Evolutionary conservation across 2,113 vertebrate species (phyloP).

Genomic region (Rhinopomastus cyanomelas): DNA sequence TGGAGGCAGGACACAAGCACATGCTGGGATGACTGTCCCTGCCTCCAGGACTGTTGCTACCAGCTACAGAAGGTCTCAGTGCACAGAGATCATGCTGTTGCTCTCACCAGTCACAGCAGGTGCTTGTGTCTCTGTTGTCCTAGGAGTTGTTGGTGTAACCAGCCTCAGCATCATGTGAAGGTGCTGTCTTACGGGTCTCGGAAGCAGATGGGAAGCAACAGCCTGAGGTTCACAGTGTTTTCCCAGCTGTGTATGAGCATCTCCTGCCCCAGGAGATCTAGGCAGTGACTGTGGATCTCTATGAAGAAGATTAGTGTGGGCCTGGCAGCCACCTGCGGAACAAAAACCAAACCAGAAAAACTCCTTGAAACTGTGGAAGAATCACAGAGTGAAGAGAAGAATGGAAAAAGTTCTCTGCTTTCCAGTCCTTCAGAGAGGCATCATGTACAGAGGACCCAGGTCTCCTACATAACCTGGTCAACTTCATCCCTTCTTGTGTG

Average conservation of each 20-base stretch:
- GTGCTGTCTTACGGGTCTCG: background rate
- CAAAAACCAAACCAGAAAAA: background rate
- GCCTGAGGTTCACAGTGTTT: background rate
- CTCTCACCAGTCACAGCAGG: background rate
- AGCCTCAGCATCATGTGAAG: background rate
- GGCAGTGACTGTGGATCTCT: background rate
- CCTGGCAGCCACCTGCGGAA: background rate
- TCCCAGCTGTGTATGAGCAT: background rate
- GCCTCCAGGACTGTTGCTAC: background rate
- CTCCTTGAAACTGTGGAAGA: background rate
- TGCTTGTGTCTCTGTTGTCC: background rate
- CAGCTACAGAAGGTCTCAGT: background rate
- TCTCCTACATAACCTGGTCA: background rate
- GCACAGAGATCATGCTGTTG: background rate
- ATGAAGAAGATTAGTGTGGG: background rate
- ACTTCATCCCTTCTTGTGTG: background rate
- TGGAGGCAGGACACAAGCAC: slow-evolving; percentile 8
- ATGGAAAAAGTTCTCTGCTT: background rate
- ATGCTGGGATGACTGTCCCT: background rate
- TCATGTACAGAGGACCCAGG: background rate
- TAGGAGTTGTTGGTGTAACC: background rate
- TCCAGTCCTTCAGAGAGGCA: background rate
- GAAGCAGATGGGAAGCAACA: background rate
- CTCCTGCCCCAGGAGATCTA: background rate
- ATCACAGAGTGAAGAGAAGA: background rate